Evolutionary conservation across 2,888 invertebrate genomes (phyloP), one percentile per base, ranked within the genome.

Genomic region (Heliothis peltigera): DNA sequence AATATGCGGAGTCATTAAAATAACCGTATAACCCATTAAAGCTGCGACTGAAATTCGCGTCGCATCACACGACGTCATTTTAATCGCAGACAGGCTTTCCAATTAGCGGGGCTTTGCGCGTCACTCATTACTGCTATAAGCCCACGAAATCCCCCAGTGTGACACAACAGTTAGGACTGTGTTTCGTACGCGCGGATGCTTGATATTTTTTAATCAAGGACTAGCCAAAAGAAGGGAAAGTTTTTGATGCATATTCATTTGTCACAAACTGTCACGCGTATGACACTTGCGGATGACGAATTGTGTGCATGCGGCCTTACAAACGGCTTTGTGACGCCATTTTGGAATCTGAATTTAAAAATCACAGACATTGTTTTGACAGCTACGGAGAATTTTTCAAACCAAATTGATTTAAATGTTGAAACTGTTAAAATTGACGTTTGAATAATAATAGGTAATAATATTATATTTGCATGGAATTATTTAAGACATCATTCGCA

Each of bases 31-130:
- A 70, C 66, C 35, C 59, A 72, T 64, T 66, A 73, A 73, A 64
- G 46, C 56, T 42, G 70, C 64, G 70, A 73, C 68, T 75, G 51
- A 68, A 80, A 70, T 78, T 76, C 70, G 64, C 60, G 69, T 58
- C 65, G 61, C 70, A 73, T 80, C 81, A 79, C 81, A 80, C 79
- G 65, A 70, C 67, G 73, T 79, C 71, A 74, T 79, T 81, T 76
- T 75, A 68, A 79, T 77, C 69, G 77, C 72, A 82, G 81, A 79
- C 83, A 76, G 66, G 77, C 76, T 73, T 81, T 76, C 83, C 82
- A 82, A 83, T 82, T 82, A 82, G 78, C 74, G 74, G 22, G 46
- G 70, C 71, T 80, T 80, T 77, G 66, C 69, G 57, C 69, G 67
- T 77, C 81, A 79, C 82, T 82, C 81, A 82, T 80, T 82, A 79